Evolutionary conservation across 2,888 invertebrate species (phyloP), one percentile per base, ranked within the genome.

Genomic region (Melinaea marsaeus): DNA sequence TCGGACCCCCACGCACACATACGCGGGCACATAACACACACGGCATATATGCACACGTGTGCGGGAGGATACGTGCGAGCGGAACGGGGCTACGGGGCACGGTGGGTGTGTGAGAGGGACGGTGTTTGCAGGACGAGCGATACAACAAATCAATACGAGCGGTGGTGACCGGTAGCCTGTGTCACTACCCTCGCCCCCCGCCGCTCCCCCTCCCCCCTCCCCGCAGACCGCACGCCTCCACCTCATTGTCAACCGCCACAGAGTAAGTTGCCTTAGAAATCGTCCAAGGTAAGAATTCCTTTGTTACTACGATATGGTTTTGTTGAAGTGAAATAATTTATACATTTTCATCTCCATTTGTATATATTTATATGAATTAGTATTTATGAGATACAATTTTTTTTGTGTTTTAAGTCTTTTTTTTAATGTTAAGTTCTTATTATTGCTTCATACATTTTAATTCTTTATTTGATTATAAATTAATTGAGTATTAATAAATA

Each of bases 111-210:
- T 67, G 88, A 90, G 77, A 81, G 86, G 84, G 90, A 90, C 76
- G 75, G 84, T 72, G 73, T 81, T 83, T 84, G 86, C 90, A 90
- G 90, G 91, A 90, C 91, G 88, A 90, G 85, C 91, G 91, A 91
- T 91, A 91, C 91, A 91, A 91, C 91, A 91, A 91, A 91, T 91
- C 91, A 91, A 91, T 91, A 91, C 91, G 90, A 86, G 88, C 89
- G 90, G 88, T 88, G 87, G 88, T 91, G 91, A 91, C 91, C 91
- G 90, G 91, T 91, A 91, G 90, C 91, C 91, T 90, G 90, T 90
- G 90, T 90, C 90, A 88, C 86, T 85, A 78, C 85, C 82, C 71
- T 51, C 22, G 22, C 48, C 82, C 78, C 77, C 75, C 79, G 75
- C 74, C 74, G 77, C 74, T 56, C 63, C 62, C 57, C 58, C 73